Percentiles rank a stretch among this genome's conserved stretches.
These are phyloP conservation scores for Zingel zingel DNA, from an alignment of 2,113 vertebrate species.

Conservation along the genomic window DNA sequence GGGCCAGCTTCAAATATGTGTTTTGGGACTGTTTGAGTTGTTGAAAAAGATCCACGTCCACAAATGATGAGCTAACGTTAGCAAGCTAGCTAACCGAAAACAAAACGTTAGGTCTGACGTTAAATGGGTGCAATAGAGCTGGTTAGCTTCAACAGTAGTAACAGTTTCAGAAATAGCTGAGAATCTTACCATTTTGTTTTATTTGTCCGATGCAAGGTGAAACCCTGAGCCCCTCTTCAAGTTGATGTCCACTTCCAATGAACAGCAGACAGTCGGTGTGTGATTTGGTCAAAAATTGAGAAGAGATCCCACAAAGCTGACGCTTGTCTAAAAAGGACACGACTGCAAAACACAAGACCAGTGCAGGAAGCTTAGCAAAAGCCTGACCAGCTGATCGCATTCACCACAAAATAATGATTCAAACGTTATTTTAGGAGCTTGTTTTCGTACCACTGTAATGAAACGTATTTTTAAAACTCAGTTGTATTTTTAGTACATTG, in stretches of 20 bases:
- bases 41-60: slow-evolving; percentile 76
- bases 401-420: not conserved
- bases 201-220: slow-evolving; percentile 13
- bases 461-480: fast-evolving
- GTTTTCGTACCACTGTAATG: fast-evolving
- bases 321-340: slow-evolving; percentile 84
- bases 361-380: slow-evolving; percentile 19
- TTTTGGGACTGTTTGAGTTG: not conserved
- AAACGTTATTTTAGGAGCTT: fast-evolving
- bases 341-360: slow-evolving; percentile 80
- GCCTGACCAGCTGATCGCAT: slow-evolving; percentile 59
- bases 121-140: slow-evolving; percentile 15
- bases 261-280: slow-evolving; percentile 5
- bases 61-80: slow-evolving; percentile 59
- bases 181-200: slow-evolving; percentile 79
- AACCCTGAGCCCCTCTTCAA: slow-evolving; percentile 37
- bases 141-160: not conserved
- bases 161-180: not conserved
- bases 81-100: slow-evolving; percentile 43
- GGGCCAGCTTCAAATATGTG: not conserved
- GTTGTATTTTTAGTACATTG: fast-evolving
- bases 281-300: slow-evolving; percentile 57
- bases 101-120: not conserved
- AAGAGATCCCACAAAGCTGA: slow-evolving; percentile 73
- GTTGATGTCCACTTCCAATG: slow-evolving; percentile 65